phyloP scores from a whole-genome alignment of 1,140 invertebrate genomes.

The Drosophila virilis region DNA sequence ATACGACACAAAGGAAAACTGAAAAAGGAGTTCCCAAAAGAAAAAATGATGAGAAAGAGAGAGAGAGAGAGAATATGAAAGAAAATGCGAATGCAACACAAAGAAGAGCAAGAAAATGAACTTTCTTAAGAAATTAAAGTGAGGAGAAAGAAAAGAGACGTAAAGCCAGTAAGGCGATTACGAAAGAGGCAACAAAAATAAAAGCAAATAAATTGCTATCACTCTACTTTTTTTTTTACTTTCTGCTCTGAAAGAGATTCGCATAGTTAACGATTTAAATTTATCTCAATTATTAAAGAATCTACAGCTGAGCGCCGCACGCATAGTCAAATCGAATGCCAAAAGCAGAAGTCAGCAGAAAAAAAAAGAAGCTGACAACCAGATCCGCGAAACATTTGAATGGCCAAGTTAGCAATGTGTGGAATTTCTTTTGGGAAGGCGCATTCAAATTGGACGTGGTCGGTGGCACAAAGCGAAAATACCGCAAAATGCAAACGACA shows the following conservation, averaged over 20 bases:
- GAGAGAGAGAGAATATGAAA: too few relatives aligned
- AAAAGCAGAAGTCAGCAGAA: background rate
- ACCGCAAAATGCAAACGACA: constrained; percentile 81
- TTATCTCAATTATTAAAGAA: constrained; percentile 25
- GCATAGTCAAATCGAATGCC: background rate
- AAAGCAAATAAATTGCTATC: too few relatives aligned
- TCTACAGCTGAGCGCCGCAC: background rate
- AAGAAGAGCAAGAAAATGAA: too few relatives aligned
- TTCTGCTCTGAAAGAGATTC: background rate
- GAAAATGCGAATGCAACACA: too few relatives aligned
- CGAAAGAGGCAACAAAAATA: too few relatives aligned
- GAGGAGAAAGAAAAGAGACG: too few relatives aligned
- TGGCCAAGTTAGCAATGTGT: constrained; percentile 65
- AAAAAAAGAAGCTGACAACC: constrained; percentile 4
- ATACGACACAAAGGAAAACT: too few relatives aligned
- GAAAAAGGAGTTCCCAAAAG: too few relatives aligned
- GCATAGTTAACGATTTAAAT: background rate
- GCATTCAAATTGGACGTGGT: constrained; percentile 68
- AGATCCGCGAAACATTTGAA: constrained; percentile 65
- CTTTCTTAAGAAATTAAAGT: too few relatives aligned
- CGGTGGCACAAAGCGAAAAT: constrained; percentile 48
- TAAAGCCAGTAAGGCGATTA: too few relatives aligned
- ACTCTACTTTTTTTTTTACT: too few relatives aligned
- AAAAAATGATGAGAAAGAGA: too few relatives aligned
- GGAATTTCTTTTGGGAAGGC: constrained; percentile 57